Percentiles rank a stretch among this genome's conserved stretches.
Conservation (phyloP, 2,113 vertebrate genomes). For the Tamias sibiricus region DNA sequence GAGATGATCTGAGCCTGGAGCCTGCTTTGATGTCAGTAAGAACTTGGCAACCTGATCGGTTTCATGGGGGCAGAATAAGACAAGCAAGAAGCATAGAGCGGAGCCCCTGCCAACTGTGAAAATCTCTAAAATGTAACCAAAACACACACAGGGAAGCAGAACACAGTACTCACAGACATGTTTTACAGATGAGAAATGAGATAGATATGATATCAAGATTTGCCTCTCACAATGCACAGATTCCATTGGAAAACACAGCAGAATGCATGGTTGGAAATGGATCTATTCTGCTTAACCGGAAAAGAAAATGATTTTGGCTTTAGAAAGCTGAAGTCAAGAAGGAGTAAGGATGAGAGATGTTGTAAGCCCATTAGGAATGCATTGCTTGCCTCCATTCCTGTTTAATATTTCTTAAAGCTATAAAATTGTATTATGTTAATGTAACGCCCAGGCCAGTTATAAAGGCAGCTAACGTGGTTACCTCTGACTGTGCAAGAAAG, state of each 20-base stretch:
- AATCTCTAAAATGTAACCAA: constrained; percentile 67
- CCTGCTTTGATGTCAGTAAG: constrained; percentile 81
- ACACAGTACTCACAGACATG: not conserved
- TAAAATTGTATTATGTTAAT: constrained; percentile 85
- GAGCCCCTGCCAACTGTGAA: constrained; percentile 68
- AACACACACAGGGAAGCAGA: constrained; percentile 52
- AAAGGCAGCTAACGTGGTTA: constrained; percentile 82
- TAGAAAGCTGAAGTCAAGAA: constrained; percentile 63
- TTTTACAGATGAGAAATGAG: constrained; percentile 53
- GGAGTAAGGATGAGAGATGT: constrained; percentile 75
- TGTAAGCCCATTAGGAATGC: constrained; percentile 84
- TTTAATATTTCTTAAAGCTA: constrained; percentile 86
- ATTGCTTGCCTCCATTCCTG: constrained; percentile 78
- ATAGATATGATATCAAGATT: constrained; percentile 35
- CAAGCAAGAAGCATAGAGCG: constrained; percentile 67
- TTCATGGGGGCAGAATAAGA: constrained; percentile 78
- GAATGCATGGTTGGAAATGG: constrained; percentile 69
- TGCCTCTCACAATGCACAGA: constrained; percentile 53
- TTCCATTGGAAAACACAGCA: constrained; percentile 60
- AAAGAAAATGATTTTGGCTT: constrained; percentile 75
- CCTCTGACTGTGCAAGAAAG: constrained; percentile 80
- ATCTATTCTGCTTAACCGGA: constrained; percentile 63
- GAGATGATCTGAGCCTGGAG: constrained; percentile 81
- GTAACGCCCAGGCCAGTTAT: constrained; percentile 79
- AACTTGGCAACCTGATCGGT: constrained; percentile 79